Percentiles rank a stretch among this genome's conserved stretches.
These are phyloP conservation scores for Desmophyllum pertusum DNA, from an alignment of 92 coral and sea anemone species.

Conservation along the genomic window DNA sequence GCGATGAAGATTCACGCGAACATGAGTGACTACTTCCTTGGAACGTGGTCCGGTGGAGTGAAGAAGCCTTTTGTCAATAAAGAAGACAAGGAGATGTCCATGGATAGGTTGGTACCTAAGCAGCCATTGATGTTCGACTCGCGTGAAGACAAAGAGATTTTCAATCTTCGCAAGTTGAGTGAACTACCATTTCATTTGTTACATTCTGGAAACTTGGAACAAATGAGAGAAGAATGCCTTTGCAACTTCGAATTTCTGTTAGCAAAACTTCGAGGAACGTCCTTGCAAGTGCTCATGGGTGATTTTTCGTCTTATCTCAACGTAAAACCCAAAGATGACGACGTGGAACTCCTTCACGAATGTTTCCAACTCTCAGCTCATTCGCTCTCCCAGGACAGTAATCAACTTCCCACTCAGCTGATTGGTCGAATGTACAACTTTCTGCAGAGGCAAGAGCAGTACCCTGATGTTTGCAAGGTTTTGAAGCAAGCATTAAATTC, in stretches of 20 bases:
- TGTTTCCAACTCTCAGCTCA: conserved; percentile 79
- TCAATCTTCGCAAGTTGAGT: conserved; percentile 87
- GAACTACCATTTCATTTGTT: conserved; percentile 91
- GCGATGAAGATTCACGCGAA: conserved; percentile 75
- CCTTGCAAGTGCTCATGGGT: conserved; percentile 68
- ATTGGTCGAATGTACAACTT: conserved; percentile 93
- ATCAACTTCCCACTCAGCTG: conserved; percentile 91
- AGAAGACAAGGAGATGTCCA: conserved; percentile 73
- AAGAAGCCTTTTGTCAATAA: conserved; percentile 90
- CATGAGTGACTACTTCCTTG: conserved; percentile 91
- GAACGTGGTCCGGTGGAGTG: conserved; percentile 85
- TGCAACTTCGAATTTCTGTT: conserved; percentile 90
- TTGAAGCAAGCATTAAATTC: conserved; percentile 78
- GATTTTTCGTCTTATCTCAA: conserved; percentile 77
- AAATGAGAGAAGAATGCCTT: conserved; percentile 76
- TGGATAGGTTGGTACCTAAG: conserved; percentile 87
- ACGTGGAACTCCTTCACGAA: conserved; percentile 84
- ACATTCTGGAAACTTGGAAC: conserved; percentile 67
- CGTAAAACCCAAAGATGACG: conserved; percentile 77
- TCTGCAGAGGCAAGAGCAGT: conserved; percentile 67
- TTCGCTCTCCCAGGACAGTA: conserved; percentile 79
- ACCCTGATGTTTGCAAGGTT: conserved; percentile 78
- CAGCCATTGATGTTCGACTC: conserved; percentile 89
- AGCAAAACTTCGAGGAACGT: conserved; percentile 86
- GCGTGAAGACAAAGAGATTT: conserved; percentile 72